Evolutionary conservation across 2,888 invertebrate species (phyloP).

Genomic region (Parnassius glacialis): DNA sequence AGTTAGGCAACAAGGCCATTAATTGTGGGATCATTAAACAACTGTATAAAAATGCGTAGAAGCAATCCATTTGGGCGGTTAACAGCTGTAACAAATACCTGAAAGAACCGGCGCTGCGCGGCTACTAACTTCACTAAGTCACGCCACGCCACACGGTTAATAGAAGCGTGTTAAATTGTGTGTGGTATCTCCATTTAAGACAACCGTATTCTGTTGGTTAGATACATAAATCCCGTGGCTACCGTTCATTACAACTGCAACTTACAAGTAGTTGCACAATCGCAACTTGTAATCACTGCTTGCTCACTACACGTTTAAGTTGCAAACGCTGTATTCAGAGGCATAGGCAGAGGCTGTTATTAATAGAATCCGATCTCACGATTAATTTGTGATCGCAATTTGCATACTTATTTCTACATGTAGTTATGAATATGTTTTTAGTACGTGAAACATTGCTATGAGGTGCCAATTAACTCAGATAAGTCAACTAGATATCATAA

Average conservation of each 20-base stretch:
- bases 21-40: constrained; percentile 24
- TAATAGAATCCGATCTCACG: constrained; percentile 26
- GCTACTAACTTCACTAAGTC: constrained; percentile 59
- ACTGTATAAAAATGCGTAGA: constrained; percentile 43
- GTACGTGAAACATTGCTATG: constrained; percentile 3
- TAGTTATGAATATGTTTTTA: constrained; percentile 6
- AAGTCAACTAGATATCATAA: no score
- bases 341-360: constrained; percentile 22
- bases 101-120: constrained; percentile 42
- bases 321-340: constrained; percentile 21
- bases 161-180: constrained; percentile 64
- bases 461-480: background rate
- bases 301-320: constrained; percentile 7
- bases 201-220: constrained; percentile 38
- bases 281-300: constrained; percentile 21
- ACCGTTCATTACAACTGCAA: constrained; percentile 29
- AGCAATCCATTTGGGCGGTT: constrained; percentile 45
- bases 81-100: constrained; percentile 60
- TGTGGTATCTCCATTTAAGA: constrained; percentile 65
- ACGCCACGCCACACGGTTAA: constrained; percentile 57
- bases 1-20: constrained; percentile 6
- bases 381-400: constrained; percentile 27
- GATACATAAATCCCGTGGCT: constrained; percentile 36
- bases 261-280: constrained; percentile 28
- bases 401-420: constrained; percentile 18